Evolutionary conservation across 2,888 invertebrate genomes (phyloP).

Genomic region (Tillus elongatus): DNA sequence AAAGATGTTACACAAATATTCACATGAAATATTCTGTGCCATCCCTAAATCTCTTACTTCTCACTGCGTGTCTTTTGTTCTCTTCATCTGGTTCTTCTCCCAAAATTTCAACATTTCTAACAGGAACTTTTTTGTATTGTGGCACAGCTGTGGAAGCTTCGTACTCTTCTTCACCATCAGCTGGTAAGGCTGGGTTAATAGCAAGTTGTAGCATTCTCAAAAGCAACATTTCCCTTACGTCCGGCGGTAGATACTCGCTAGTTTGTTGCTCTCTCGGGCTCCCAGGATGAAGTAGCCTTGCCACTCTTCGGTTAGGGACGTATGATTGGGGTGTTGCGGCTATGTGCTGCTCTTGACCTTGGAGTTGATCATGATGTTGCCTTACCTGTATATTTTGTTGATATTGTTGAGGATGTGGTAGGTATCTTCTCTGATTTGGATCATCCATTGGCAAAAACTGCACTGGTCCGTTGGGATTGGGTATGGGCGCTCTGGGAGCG

Average conservation of each 20-base stretch:
- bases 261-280: slow-evolving; percentile 17
- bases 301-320: slow-evolving; percentile 33
- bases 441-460: slow-evolving; percentile 19
- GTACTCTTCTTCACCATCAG: slow-evolving; percentile 35
- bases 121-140: slow-evolving; percentile 48
- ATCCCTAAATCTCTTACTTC: slow-evolving; percentile 26
- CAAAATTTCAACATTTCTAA: slow-evolving; percentile 63
- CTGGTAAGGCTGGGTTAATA: slow-evolving; percentile 52
- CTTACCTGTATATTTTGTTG: slow-evolving; percentile 11
- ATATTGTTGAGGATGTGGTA: slow-evolving; percentile 16
- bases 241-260: slow-evolving; percentile 54
- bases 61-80: slow-evolving; percentile 15
- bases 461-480: slow-evolving; percentile 17
- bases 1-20: too few species aligned
- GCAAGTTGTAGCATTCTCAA: slow-evolving; percentile 65
- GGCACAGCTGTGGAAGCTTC: slow-evolving; percentile 41
- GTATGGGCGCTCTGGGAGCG: slow-evolving; percentile 18
- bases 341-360: slow-evolving; percentile 21
- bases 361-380: slow-evolving; percentile 18
- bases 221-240: slow-evolving; percentile 61
- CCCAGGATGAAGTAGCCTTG: slow-evolving; percentile 25
- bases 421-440: slow-evolving; percentile 6
- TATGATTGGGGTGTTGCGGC: slow-evolving; percentile 26
- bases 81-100: slow-evolving; percentile 50
- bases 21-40: slow-evolving; percentile 11